These are phyloP conservation scores for Pseudomyrmex pallidus DNA, from an alignment of 1,140 invertebrate species.

Conservation along the genomic window DNA sequence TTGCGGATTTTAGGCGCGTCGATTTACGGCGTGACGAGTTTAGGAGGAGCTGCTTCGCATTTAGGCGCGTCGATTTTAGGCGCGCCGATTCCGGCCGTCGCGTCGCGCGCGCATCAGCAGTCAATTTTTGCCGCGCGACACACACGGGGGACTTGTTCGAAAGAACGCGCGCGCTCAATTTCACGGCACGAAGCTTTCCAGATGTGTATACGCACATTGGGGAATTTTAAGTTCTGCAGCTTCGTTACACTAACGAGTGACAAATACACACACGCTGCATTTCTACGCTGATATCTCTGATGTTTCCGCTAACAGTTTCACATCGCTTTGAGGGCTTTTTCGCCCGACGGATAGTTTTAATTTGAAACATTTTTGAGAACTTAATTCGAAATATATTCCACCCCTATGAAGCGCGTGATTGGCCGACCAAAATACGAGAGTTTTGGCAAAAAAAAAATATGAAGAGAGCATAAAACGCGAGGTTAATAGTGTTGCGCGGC, in stretches of 20 bases:
- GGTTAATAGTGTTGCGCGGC: constrained; percentile 47
- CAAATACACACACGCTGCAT: not conserved
- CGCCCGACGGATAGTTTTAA: constrained; percentile 38
- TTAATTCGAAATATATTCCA: constrained; percentile 49
- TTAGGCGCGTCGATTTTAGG: not conserved
- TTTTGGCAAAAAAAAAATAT: not conserved
- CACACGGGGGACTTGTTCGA: not conserved
- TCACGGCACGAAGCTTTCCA: not conserved
- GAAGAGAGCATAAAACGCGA: constrained; percentile 6
- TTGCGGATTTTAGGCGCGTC: constrained; percentile 55
- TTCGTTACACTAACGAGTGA: constrained; percentile 49
- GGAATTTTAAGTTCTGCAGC: not conserved
- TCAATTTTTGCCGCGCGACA: not conserved
- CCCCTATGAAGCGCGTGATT: constrained; percentile 2
- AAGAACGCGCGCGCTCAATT: constrained; percentile 1
- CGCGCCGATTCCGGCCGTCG: constrained; percentile 17
- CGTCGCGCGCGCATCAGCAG: not conserved
- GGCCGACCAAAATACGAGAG: not conserved
- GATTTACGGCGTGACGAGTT: constrained; percentile 21
- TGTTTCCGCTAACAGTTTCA: constrained; percentile 41
- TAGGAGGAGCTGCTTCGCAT: not conserved
- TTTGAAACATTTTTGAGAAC: constrained; percentile 44
- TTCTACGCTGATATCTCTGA: constrained; percentile 13
- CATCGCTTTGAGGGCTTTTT: constrained; percentile 25
- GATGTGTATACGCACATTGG: not conserved